phyloP scores from a whole-genome alignment of 2,797 vertebrate genomes.

The Gambusia yucatana region DNA sequence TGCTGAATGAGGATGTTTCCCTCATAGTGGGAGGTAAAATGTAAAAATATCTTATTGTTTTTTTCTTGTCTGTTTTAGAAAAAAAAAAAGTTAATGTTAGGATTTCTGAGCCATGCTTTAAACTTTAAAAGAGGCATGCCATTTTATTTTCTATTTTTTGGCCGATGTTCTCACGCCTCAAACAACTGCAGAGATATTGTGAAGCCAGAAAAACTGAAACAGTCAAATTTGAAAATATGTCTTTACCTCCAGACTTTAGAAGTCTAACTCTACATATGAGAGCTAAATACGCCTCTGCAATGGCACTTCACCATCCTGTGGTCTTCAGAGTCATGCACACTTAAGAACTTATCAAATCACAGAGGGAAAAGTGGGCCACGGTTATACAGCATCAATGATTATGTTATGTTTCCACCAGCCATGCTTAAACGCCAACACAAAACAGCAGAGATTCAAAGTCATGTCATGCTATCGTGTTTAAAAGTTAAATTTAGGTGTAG shows the following conservation, averaged over 20 bases:
- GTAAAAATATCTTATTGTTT: not conserved
- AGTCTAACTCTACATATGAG: not conserved
- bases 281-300: not conserved
- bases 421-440: slow-evolving; percentile 51
- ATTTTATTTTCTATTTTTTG: not conserved
- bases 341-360: slow-evolving; percentile 34
- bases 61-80: not conserved
- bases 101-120: not conserved
- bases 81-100: not conserved
- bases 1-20: not conserved
- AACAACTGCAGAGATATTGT: not conserved
- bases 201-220: not conserved
- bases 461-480: slow-evolving; percentile 64
- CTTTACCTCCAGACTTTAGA: not conserved
- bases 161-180: not conserved
- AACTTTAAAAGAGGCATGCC: not conserved
- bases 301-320: not conserved
- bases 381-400: slow-evolving; percentile 23
- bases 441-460: slow-evolving; percentile 52
- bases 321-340: slow-evolving; percentile 8
- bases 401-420: slow-evolving; percentile 54
- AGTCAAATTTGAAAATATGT: not conserved
- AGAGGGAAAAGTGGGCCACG: slow-evolving; percentile 25
- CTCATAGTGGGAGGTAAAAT: not conserved
- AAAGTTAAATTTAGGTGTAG: slow-evolving; percentile 31